Base-by-base conservation (phyloP, 2,113 vertebrate species). In the Mirza zaza region DNA sequence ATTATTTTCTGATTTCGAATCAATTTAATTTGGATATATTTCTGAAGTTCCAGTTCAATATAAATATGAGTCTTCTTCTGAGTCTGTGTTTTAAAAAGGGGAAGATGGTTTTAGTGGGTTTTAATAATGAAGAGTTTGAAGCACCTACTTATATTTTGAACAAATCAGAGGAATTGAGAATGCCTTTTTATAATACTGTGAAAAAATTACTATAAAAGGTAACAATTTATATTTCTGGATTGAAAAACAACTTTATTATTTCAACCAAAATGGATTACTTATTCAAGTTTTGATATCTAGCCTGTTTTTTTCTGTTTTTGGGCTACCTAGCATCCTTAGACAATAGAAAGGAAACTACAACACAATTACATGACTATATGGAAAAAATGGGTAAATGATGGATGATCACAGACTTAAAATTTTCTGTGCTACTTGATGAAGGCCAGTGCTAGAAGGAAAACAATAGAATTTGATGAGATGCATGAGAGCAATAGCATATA, bases 191-290 rank as follows among this genome's bases (percentile, higher is more conserved):
- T 48, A 77, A 27, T 55, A 65, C 7, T 65, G 29, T 93, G 36
- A 48, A 77, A 90, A 36, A 36, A 18, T 81, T 73, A 50, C 11
- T 68, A 23, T 21, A n/a, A 52, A 52, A 45, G 91, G 25, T 57
- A 82, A 73, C 50, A 91, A 48, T 75, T 90, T 52, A 63, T 65
- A 57, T 87, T 91, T 82, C 67, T n/a, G 0, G 27, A 82, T 67
- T 87, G 67, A 61, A 70, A 96, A 91, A 52, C 34, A 94, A 42
- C 50, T 83, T 87, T n/a, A 50, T 83, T 87, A 87, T 45, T 94
- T 73, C 57, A 90, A 68, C 21, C 10, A 75, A 68, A 93, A 36
- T 76, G 21, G 82, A 39, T 76, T 91, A 52, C 25, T 80, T 85
- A 36, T 75, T 79, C 55, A 67, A 39, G 34, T 73, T 87, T 18